These are phyloP conservation scores for Crossaster papposus DNA, from an alignment of 53 echinoderm and acorn worm genomes.

Conservation along the genomic window DNA sequence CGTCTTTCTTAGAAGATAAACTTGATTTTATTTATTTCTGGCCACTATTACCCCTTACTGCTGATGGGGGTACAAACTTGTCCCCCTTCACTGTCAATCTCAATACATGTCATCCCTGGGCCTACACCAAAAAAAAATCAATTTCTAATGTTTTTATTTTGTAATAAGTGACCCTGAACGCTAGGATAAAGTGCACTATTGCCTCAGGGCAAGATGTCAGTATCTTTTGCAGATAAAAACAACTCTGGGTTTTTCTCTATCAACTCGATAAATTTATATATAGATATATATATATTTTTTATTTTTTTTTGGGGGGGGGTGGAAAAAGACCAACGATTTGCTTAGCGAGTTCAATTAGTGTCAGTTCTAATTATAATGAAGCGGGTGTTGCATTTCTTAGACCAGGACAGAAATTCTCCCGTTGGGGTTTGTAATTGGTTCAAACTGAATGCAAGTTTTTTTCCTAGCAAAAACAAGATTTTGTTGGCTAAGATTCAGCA, in stretches of 20 bases:
- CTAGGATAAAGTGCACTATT: background rate
- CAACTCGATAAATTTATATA: slow-evolving; percentile 12
- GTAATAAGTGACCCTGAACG: slow-evolving; percentile 15
- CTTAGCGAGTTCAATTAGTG: background rate
- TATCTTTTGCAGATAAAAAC: slow-evolving; percentile 3
- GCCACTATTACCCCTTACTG: background rate
- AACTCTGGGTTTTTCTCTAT: background rate
- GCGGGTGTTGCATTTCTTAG: slow-evolving; percentile 18
- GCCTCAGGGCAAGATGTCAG: slow-evolving; percentile 1
- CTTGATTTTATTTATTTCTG: background rate
- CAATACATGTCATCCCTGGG: background rate
- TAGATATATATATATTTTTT: too few species aligned
- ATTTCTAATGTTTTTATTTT: background rate
- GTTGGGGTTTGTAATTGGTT: background rate
- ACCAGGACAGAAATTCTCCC: background rate
- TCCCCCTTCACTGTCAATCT: background rate
- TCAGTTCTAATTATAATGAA: background rate
- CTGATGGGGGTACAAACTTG: background rate
- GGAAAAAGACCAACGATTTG: background rate
- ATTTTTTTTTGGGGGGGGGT: background rate
- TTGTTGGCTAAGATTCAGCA: background rate
- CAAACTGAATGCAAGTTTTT: background rate
- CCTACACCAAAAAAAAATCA: background rate
- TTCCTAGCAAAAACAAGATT: background rate
- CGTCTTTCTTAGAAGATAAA: background rate